Base-by-base conservation (phyloP, 2,888 invertebrate genomes). In the Atherix ibis region DNA sequence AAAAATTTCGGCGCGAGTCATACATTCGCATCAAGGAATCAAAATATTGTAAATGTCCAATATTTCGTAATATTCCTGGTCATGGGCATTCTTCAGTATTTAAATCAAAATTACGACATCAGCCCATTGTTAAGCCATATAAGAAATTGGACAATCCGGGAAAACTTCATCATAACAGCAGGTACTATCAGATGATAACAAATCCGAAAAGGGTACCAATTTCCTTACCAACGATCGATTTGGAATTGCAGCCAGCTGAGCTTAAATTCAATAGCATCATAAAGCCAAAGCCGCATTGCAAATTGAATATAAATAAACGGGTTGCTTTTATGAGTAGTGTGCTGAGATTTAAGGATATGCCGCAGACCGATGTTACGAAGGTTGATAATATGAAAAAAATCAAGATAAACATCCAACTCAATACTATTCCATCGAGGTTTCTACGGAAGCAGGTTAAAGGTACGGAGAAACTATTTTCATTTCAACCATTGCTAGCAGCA, bases 61-160 rank as follows among this genome's bases (percentile, higher is more conserved):
- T 39, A 1, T 4, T n/a, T 8, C 31, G 31, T 8, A 10, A 6
- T n/a, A 42, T 50, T 15, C 31, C 35, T 28, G 49, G 49, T 8
- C 18, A 43, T 5, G 51, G 51, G 1, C 46, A 46, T 43, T 43
- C 40, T 1, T 46, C 18, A 2, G 34, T 44, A 5, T 51, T 51
- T 22, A 47, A 44, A 13, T 46, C 48, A 24, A 47, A 44, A 28
- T 19, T 25, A 8, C 8, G 17, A 2, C 27, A 36, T 10, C 18
- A 26, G 9, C 14, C 19, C 4, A 18, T 31, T 22, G 19, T 5
- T n/a, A 2, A n/a, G 12, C 13, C 18, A 0, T 3, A 25, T 5
- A 24, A 17, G 9, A 15, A 25, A 18, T 6, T 22, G 2, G 34
- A 17, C 10, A n/a, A 30, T 10, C 17, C 27, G 9, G 30, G 33